Conservation (phyloP, 2,113 vertebrate species). For the Neogale vison region DNA sequence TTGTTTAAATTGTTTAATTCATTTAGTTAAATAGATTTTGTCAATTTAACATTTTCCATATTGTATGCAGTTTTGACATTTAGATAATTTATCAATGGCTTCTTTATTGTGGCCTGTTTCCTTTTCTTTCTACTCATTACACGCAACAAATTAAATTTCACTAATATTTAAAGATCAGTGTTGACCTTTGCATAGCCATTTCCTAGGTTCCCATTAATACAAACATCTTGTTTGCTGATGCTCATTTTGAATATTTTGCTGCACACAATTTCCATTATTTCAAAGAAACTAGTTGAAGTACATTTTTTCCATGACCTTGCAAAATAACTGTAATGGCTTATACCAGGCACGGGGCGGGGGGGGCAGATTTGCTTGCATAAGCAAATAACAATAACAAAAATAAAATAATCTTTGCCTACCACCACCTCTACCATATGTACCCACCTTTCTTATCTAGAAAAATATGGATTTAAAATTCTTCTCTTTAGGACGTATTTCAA, state of each 20-base stretch:
- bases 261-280: constrained; percentile 80
- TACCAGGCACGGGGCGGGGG: neutral
- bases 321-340: constrained; percentile 74
- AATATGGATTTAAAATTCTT: constrained; percentile 77
- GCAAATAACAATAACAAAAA: constrained; percentile 67
- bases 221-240: constrained; percentile 79
- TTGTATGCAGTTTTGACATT: constrained; percentile 72
- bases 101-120: constrained; percentile 60
- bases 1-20: constrained; percentile 69
- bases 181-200: constrained; percentile 81
- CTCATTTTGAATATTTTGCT: constrained; percentile 79
- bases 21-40: constrained; percentile 62
- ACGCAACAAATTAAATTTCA: constrained; percentile 81
- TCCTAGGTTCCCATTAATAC: constrained; percentile 77
- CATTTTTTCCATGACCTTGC: constrained; percentile 69
- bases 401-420: constrained; percentile 25
- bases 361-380: constrained; percentile 65
- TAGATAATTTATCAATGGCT: constrained; percentile 73
- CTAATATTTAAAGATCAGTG: constrained; percentile 83
- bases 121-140: constrained; percentile 74
- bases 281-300: constrained; percentile 71
- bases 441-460: constrained; percentile 82
- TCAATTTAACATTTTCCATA: constrained; percentile 69
- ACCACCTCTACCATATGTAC: constrained; percentile 54
- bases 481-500: constrained; percentile 74